These are phyloP conservation scores for Dryobotodes eremita DNA, from an alignment of 2,888 invertebrate genomes.

Conservation along the genomic window DNA sequence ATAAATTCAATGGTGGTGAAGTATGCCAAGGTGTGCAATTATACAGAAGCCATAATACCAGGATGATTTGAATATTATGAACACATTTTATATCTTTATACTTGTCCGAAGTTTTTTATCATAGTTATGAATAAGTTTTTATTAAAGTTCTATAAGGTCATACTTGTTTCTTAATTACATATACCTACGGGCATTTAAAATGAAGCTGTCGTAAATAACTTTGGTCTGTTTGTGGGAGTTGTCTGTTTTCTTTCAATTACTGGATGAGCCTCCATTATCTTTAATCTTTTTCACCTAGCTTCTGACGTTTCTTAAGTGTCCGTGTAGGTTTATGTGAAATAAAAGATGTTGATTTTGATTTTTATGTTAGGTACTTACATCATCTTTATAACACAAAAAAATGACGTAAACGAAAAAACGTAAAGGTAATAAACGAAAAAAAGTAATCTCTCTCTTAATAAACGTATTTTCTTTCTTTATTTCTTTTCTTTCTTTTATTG, in stretches of 20 bases:
- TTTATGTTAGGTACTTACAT: no score
- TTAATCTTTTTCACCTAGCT: no score
- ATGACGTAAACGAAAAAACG: no score
- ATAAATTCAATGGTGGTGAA: not conserved
- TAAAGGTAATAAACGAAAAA: no score
- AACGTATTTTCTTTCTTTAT: no score
- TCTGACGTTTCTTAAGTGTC: no score
- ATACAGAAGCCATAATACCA: conserved; percentile 45
- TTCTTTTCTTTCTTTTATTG: no score
- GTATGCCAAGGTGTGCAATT: conserved; percentile 30
- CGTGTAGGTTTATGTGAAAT: no score
- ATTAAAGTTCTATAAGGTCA: conserved; percentile 6
- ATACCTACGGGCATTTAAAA: not conserved
- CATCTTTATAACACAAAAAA: no score
- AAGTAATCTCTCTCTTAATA: no score
- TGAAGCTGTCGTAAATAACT: not conserved
- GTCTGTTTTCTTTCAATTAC: not conserved
- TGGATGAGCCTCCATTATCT: not conserved
- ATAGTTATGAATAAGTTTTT: conserved; percentile 41
- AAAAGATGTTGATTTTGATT: no score
- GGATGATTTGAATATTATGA: conserved; percentile 32
- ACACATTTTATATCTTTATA: conserved; percentile 6
- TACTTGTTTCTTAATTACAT: conserved; percentile 19
- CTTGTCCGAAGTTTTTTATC: conserved; percentile 26
- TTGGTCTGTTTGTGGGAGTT: conserved; percentile 12